phyloP scores from a whole-genome alignment of 2,113 vertebrate species.

The Podocnemis expansa region DNA sequence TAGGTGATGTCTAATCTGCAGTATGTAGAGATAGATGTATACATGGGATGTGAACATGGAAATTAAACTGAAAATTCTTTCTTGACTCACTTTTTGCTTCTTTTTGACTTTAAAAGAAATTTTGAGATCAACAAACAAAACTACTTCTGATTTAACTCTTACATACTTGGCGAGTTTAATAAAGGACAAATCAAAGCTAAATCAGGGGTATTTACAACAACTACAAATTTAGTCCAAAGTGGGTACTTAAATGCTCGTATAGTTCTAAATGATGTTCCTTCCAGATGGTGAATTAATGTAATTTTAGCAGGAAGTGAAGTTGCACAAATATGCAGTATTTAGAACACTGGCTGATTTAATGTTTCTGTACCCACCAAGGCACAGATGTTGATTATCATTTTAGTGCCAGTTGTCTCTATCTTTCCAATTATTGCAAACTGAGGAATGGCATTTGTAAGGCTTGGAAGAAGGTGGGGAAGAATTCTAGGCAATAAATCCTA shows the following conservation, averaged over 20 bases:
- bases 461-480: constrained; percentile 30
- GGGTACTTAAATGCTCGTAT: constrained; percentile 82
- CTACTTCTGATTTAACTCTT: constrained; percentile 80
- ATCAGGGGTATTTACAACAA: constrained; percentile 84
- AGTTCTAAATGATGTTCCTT: constrained; percentile 80
- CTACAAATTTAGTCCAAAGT: constrained; percentile 83
- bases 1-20: constrained; percentile 33
- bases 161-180: constrained; percentile 75
- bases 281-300: constrained; percentile 86
- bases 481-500: constrained; percentile 18
- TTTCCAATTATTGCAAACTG: constrained; percentile 67
- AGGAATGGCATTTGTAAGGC: constrained; percentile 62
- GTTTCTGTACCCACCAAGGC: constrained; percentile 72
- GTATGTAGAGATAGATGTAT: constrained; percentile 36
- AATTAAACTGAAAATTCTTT: constrained; percentile 47
- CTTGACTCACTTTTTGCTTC: constrained; percentile 39
- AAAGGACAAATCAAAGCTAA: constrained; percentile 83
- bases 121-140: constrained; percentile 72
- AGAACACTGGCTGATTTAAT: constrained; percentile 76
- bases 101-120: constrained; percentile 60
- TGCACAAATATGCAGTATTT: constrained; percentile 81
- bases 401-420: constrained; percentile 72
- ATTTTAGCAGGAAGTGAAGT: constrained; percentile 84
- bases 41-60: constrained; percentile 45
- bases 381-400: constrained; percentile 80